phyloP scores from a whole-genome alignment of 2,797 vertebrate genomes.

The Acanthurus lineatus region DNA sequence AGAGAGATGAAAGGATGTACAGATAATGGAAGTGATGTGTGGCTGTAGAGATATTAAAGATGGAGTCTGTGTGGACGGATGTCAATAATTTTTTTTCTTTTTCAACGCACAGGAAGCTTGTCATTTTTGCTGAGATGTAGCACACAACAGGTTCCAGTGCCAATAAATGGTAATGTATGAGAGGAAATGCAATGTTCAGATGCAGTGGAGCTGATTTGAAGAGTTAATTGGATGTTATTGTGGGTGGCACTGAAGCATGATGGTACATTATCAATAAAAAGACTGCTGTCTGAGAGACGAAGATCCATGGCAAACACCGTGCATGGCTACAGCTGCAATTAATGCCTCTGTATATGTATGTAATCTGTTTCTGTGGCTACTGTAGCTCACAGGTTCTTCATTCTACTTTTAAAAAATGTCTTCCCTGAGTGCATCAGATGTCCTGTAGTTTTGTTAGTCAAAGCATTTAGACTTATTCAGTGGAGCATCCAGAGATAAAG shows the following conservation, averaged over 20 bases:
- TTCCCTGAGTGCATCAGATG: constrained; percentile 19
- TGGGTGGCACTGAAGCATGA: constrained; percentile 39
- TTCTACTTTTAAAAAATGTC: constrained; percentile 15
- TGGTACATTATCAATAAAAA: constrained; percentile 54
- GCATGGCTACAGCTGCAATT: constrained; percentile 53
- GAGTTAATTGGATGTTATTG: constrained; percentile 59
- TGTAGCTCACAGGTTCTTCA: constrained; percentile 18
- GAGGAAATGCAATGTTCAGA: constrained; percentile 31
- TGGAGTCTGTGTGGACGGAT: constrained; percentile 9
- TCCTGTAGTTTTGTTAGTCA: constrained; percentile 21
- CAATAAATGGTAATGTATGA: constrained; percentile 28
- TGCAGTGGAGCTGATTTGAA: constrained; percentile 20
- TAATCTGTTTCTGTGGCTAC: constrained; percentile 33
- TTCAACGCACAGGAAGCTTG: constrained; percentile 1
- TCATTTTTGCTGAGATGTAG: constrained; percentile 27
- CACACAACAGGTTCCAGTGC: constrained; percentile 31
- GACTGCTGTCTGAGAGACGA: constrained; percentile 22
- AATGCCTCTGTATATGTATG: constrained; percentile 38
- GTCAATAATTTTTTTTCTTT: constrained; percentile 9
- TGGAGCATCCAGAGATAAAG: constrained; percentile 28
- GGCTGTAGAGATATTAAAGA: constrained; percentile 35
- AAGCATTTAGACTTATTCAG: constrained; percentile 28
- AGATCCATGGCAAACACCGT: constrained; percentile 42
- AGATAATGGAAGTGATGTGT: constrained; percentile 34
- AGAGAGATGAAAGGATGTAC: constrained; percentile 45